Percentiles rank a stretch among this genome's conserved stretches.
These are phyloP conservation scores for Agriopis aurantiaria DNA, from an alignment of 2,888 invertebrate genomes.

Conservation along the genomic window DNA sequence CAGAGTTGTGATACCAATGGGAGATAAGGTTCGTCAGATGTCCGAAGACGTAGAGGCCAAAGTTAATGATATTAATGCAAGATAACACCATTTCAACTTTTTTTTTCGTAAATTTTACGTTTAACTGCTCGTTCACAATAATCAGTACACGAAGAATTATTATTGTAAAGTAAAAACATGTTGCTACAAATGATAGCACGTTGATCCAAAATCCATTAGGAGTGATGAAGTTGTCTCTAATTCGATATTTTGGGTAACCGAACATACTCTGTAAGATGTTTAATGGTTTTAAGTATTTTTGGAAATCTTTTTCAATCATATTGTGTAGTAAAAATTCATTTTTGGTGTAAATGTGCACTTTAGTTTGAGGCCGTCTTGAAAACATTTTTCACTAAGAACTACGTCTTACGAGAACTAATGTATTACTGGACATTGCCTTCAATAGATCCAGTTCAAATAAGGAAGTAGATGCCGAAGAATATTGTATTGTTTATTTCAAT, in stretches of 20 bases:
- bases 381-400: conserved; percentile 4
- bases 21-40: conserved; percentile 7
- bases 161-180: conserved; percentile 5
- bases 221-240: conserved; percentile 30
- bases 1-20: neutral
- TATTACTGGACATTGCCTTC: neutral
- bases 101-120: neutral
- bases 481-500: neutral
- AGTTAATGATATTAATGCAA: neutral
- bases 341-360: conserved; percentile 13
- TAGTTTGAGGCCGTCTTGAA: neutral
- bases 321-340: conserved; percentile 22
- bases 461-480: too few species aligned
- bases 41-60: neutral
- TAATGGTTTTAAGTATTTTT: conserved; percentile 21
- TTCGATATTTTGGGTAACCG: conserved; percentile 20
- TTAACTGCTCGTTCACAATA: neutral
- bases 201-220: conserved; percentile 6
- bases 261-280: conserved; percentile 16
- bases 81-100: neutral
- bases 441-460: too few species aligned
- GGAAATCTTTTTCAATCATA: conserved; percentile 17
- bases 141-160: neutral
- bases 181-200: conserved; percentile 5
- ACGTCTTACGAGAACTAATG: too few species aligned